These are phyloP conservation scores for Hesperophylax magnus DNA, from an alignment of 1,140 invertebrate genomes.

Conservation along the genomic window DNA sequence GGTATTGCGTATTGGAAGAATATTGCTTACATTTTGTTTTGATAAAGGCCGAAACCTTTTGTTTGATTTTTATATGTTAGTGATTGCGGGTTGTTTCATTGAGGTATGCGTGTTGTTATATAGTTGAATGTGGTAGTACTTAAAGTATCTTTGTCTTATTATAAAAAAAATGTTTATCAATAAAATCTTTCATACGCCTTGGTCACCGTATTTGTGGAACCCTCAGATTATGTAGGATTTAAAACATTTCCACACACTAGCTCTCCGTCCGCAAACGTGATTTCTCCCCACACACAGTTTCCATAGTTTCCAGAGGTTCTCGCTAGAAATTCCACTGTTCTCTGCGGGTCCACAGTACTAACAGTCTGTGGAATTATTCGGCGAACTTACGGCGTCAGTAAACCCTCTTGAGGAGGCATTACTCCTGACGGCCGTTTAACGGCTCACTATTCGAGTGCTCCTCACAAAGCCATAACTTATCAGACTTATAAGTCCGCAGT, in stretches of 20 bases:
- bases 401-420: constrained; percentile 2
- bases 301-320: background rate
- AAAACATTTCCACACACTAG: constrained; percentile 6
- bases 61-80: too few species aligned
- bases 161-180: too few species aligned
- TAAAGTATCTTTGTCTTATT: too few species aligned
- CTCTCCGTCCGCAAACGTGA: background rate
- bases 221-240: constrained; percentile 15
- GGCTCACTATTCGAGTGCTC: constrained; percentile 10
- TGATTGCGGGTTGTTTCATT: too few species aligned
- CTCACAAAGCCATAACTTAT: constrained; percentile 1
- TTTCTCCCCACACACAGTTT: constrained; percentile 6
- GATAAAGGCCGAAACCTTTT: too few species aligned
- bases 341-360: too few species aligned
- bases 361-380: background rate
- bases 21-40: too few species aligned
- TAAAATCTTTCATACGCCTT: background rate
- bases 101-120: too few species aligned
- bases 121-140: too few species aligned
- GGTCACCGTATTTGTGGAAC: background rate
- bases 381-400: background rate
- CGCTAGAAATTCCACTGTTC: too few species aligned
- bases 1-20: too few species aligned
- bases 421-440: constrained; percentile 5
- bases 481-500: background rate